Evolutionary conservation across 2,113 vertebrate genomes (phyloP), one percentile per base, ranked within the genome.

Genomic region (Zeus faber): DNA sequence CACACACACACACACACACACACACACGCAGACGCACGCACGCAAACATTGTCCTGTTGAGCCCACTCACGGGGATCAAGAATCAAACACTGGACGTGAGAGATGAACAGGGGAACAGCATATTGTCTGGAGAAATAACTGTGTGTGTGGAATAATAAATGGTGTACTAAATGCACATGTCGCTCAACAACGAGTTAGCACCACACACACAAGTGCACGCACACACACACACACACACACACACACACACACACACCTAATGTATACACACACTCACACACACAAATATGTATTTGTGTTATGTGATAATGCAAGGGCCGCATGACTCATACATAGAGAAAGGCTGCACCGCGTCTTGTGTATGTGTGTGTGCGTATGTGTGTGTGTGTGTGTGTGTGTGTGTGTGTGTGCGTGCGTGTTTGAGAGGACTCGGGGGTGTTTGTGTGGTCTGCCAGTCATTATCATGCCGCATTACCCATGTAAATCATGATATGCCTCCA

Each of bases 401-500:
- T 40, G 37, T 24, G 39, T 47, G 48, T 47, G 47, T 26, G 43
- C 31, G 46, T 53, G 56, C 54, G 4, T 39, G 39, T 29, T 39
- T 50, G 40, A 49, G 16, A 11, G 46, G 63, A 63, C 40, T 26
- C 63, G 65, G 11, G 33, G 41, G 20, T 54, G 65, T 43, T 8
- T 16, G 33, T 18, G 3, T 35, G 49, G 74, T 54, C 64, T 72
- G 68, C 59, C 72, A 72, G 67, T 78, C 66, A 60, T 71, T 70
- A 72, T 76, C 76, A 76, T 52, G 27, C 49, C 41, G 43, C 61
- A 69, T 79, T 82, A 62, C 74, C 70, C 70, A 41, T 58, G 53
- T 58, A 62, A 69, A 76, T 61, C 57, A 54, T 72, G 74, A 73
- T 70, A 63, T 70, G 69, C 74, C 76, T 75, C 65, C 65, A 46